phyloP scores from a whole-genome alignment of 2,888 invertebrate genomes.

The Dendrolimus houi region DNA sequence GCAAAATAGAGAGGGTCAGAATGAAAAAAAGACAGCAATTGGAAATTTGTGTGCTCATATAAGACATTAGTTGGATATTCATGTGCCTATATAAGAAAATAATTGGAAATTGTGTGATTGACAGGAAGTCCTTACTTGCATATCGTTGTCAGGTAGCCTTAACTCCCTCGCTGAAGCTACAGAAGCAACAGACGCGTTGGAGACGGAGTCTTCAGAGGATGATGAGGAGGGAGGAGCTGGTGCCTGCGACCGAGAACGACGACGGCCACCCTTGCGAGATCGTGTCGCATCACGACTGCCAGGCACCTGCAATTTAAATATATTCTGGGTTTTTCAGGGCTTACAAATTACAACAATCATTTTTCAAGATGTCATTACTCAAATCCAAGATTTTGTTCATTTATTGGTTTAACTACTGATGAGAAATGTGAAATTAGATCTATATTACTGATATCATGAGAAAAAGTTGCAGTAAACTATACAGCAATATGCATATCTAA shows the following conservation, averaged over 20 bases:
- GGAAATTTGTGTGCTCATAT: too few species aligned
- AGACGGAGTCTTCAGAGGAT: slow-evolving; percentile 55
- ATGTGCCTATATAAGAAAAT: too few species aligned
- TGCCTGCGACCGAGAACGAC: slow-evolving; percentile 61
- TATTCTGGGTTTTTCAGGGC: too few species aligned
- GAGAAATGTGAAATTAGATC: too few species aligned
- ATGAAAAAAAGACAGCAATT: too few species aligned
- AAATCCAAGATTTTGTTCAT: too few species aligned
- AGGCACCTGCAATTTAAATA: slow-evolving; percentile 38
- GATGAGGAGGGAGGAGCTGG: slow-evolving; percentile 61
- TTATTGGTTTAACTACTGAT: too few species aligned
- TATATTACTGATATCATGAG: not conserved
- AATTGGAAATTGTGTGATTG: too few species aligned
- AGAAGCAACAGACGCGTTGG: slow-evolving; percentile 62
- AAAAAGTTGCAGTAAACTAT: not conserved
- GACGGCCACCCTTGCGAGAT: slow-evolving; percentile 50
- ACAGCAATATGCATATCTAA: too few species aligned
- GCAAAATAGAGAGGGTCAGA: not conserved
- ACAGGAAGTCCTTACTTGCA: slow-evolving; percentile 41
- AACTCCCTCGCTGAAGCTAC: slow-evolving; percentile 63
- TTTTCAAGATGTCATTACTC: too few species aligned
- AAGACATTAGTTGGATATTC: too few species aligned
- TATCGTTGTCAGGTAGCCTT: slow-evolving; percentile 52
- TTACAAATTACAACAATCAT: too few species aligned
- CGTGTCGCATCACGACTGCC: slow-evolving; percentile 44